A percentile compares a stretch with the other conserved stretches of the same genome.
These are phyloP conservation scores for Picus viridis DNA, from an alignment of 2,797 vertebrate genomes.

Conservation along the genomic window DNA sequence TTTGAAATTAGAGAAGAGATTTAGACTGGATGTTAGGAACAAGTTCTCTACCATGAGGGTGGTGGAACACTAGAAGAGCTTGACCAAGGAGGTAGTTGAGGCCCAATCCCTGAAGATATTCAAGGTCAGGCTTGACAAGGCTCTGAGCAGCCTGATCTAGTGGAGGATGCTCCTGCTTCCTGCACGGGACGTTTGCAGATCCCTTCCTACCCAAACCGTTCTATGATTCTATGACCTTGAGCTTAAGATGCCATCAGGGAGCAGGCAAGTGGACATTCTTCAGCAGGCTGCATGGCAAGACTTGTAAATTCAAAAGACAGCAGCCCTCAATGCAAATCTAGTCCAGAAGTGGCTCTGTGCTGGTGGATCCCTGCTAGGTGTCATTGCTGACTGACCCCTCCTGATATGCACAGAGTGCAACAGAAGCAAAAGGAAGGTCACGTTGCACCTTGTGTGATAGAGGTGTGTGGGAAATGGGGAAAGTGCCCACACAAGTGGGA, in stretches of 20 bases:
- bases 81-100: no score
- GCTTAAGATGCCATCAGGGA: neutral
- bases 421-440: neutral
- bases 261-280: neutral
- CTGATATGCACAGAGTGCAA: neutral
- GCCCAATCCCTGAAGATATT: no score
- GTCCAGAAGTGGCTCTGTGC: neutral
- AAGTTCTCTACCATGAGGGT: no score
- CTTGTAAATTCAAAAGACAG: no score
- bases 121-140: no score
- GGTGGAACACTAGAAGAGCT: no score
- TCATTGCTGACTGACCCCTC: neutral
- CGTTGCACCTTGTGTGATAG: neutral
- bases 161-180: no score
- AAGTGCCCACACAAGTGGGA: neutral
- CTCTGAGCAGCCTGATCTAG: no score
- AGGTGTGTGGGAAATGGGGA: neutral
- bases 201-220: no score
- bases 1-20: no score
- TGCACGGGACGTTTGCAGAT: no score
- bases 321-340: neutral
- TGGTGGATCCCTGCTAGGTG: neutral
- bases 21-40: no score
- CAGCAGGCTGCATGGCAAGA: fast-evolving
- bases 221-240: neutral